Base-by-base conservation (phyloP, 2,888 invertebrate species). In the Gortyna flavago region DNA sequence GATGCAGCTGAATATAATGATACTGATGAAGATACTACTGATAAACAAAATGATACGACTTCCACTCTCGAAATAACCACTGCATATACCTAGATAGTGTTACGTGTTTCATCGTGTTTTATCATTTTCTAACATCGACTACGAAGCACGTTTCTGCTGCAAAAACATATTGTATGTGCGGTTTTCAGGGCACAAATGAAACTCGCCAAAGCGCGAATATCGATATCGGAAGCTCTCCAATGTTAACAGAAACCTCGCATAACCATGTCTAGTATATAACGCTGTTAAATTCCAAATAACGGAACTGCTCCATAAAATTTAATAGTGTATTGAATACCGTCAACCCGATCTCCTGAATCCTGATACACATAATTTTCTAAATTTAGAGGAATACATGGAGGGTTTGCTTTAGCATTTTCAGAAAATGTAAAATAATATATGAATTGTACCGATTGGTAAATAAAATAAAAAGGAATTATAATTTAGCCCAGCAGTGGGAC, bases 171-270 rank as follows among this genome's bases (percentile, higher is more conserved):
- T 64, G 82, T 76, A 72, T 70, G 82, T 81, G 82, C 68, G 72
- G 64, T 83, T 83, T 85, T 62, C 70, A 59, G 59, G 32, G 51
- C 59, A 38, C 59, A 81, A 74, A 76, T 81, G 82, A 85, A 83
- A 67, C 66, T 75, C 69, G 66, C 75, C 75, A 83, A 73, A 76
- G 66, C 85, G 41, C 59, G 77, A 85, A 83, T 82, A 85, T 85
- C 86, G 83, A 85, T 85, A 82, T 72, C 61, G 57, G 70, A 75
- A 72, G 44, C 77, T 54, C 67, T 74, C 32, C 54, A 48, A 44
- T 75, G 70, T 81, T 75, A 76, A 68, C 71, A 75, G 68, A 72
- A 81, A 74, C 57, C 71, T 73, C 77, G 29, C 67, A 54, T 65
- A 73, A 71, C 73, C 70, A 72, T 73, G 59, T 51, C 75, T 64